Conservation (phyloP, 2,888 invertebrate species). For the Entomobrya proxima region DNA sequence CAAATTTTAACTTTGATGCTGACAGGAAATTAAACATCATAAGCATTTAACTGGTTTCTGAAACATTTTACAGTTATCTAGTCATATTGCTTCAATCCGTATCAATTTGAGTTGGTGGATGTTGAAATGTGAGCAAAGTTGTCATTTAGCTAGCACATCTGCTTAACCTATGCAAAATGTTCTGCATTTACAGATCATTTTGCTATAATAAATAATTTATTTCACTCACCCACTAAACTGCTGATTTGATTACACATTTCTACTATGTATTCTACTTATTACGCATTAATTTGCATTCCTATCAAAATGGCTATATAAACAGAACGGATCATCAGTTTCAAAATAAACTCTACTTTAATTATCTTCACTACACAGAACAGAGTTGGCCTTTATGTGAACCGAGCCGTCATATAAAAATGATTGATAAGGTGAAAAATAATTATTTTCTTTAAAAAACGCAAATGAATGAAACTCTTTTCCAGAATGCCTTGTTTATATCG, state of each 20-base stretch:
- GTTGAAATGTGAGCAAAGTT: too few relatives aligned
- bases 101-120: too few relatives aligned
- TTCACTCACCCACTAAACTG: constrained; percentile 6
- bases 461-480: constrained; percentile 20
- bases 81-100: too few relatives aligned
- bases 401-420: constrained; percentile 63
- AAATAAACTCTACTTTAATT: not conserved
- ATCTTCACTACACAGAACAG: not conserved
- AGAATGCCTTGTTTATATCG: not conserved
- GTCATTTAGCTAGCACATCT: too few relatives aligned
- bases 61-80: too few relatives aligned
- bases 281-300: not conserved
- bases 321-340: not conserved
- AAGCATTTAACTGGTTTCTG: too few relatives aligned
- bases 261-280: not conserved
- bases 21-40: too few relatives aligned
- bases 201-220: not conserved
- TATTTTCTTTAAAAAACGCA: not conserved
- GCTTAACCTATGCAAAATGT: too few relatives aligned
- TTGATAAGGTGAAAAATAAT: constrained; percentile 61
- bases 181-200: too few relatives aligned
- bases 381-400: constrained; percentile 19
- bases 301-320: not conserved
- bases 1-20: too few relatives aligned
- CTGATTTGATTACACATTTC: not conserved